Percentiles rank a stretch among this genome's conserved stretches.
Evolutionary conservation across 2,113 vertebrate genomes (phyloP).

Genomic region (Pituophis catenifer): DNA sequence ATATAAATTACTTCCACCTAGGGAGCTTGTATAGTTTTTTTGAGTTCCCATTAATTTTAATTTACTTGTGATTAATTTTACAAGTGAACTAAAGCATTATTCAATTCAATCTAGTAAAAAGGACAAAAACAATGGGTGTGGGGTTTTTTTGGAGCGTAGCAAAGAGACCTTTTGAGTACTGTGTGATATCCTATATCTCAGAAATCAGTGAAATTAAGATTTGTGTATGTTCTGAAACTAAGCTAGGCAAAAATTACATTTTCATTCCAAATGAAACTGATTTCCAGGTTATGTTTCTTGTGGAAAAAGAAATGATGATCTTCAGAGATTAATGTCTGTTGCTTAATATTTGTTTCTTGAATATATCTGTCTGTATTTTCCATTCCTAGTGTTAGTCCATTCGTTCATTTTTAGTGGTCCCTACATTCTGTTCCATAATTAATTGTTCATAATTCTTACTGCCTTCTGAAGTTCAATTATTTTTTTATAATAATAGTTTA

Average conservation of each 20-base stretch:
- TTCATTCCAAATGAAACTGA: neutral
- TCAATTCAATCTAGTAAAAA: neutral
- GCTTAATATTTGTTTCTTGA: neutral
- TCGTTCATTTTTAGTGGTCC: neutral
- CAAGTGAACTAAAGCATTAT: neutral
- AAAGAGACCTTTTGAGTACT: neutral
- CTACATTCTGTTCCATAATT: neutral
- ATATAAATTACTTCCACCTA: neutral
- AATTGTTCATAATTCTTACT: neutral
- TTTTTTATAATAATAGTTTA: neutral
- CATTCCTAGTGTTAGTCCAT: neutral
- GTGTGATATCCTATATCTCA: constrained; percentile 31
- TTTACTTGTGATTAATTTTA: neutral
- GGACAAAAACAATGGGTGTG: neutral
- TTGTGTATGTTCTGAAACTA: constrained; percentile 1
- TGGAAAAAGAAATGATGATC: neutral
- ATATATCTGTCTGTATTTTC: neutral
- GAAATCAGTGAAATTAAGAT: constrained; percentile 36
- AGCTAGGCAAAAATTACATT: neutral
- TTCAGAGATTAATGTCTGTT: neutral
- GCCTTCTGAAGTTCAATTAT: neutral
- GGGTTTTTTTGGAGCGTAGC: constrained; percentile 14
- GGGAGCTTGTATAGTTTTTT: neutral
- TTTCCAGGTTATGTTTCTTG: neutral
- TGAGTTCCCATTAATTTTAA: neutral